Percentiles rank a stretch among this genome's conserved stretches.
Evolutionary conservation across 2,888 invertebrate genomes (phyloP).

Genomic region (Penaeus monodon): DNA sequence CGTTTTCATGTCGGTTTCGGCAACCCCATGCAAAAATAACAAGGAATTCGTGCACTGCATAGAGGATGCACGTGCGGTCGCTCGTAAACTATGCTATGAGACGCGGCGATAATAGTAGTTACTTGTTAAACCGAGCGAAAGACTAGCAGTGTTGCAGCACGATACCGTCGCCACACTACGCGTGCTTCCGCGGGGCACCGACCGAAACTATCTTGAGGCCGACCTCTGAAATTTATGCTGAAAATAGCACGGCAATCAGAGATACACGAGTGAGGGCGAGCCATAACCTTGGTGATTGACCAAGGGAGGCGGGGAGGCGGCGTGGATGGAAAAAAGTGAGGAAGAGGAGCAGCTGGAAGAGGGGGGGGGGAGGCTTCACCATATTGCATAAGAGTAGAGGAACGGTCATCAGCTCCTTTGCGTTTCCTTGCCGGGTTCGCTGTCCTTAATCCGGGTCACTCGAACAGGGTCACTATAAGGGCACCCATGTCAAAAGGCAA

Average conservation of each 20-base stretch:
- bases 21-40: too few relatives aligned
- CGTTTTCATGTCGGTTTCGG: too few relatives aligned
- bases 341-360: neutral
- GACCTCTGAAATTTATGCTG: slow-evolving; percentile 16
- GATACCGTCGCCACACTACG: too few relatives aligned
- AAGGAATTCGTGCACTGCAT: too few relatives aligned
- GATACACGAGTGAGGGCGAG: slow-evolving; percentile 25
- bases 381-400: slow-evolving; percentile 22
- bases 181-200: too few relatives aligned
- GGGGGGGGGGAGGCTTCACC: neutral
- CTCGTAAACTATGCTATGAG: too few relatives aligned
- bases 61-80: too few relatives aligned
- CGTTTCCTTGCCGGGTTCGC: neutral
- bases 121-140: too few relatives aligned
- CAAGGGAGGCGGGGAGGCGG: neutral
- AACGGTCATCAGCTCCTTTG: slow-evolving; percentile 20
- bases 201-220: too few relatives aligned
- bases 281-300: slow-evolving; percentile 49
- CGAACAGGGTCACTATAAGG: neutral
- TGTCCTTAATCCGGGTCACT: slow-evolving; percentile 20
- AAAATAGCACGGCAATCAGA: neutral
- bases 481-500: neutral
- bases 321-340: neutral
- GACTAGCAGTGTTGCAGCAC: too few relatives aligned
- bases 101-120: too few relatives aligned